phyloP scores from a whole-genome alignment of 2,888 invertebrate species.

The Drosophila affinis region DNA sequence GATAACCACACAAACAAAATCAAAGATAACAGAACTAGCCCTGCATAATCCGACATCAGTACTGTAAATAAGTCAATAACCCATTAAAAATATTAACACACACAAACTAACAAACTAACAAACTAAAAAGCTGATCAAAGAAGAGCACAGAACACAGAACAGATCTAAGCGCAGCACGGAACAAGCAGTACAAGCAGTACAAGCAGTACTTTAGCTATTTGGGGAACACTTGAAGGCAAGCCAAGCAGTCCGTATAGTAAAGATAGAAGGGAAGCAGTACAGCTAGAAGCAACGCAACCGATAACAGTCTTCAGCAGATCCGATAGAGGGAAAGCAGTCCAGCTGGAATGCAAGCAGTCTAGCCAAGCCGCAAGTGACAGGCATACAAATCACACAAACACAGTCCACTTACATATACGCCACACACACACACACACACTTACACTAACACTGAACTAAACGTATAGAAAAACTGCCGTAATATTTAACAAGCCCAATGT shows the following conservation, averaged over 20 bases:
- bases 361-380: background rate
- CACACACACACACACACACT: slow-evolving; percentile 5
- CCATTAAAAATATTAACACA: background rate
- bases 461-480: slow-evolving; percentile 51
- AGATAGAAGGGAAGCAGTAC: background rate
- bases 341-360: background rate
- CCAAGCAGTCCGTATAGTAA: background rate
- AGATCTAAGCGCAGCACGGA: background rate
- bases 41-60: slow-evolving; percentile 6
- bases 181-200: background rate
- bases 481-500: slow-evolving; percentile 39
- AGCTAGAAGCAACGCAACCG: background rate
- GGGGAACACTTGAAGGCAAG: too few relatives aligned
- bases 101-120: background rate
- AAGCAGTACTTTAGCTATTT: background rate
- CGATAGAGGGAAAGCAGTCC: background rate
- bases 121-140: slow-evolving; percentile 5
- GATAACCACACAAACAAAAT: background rate
- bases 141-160: background rate
- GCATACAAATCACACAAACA: slow-evolving; percentile 3
- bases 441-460: slow-evolving; percentile 2
- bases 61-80: slow-evolving; percentile 33
- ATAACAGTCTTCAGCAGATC: background rate
- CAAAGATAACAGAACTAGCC: slow-evolving; percentile 3
- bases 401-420: slow-evolving; percentile 4